These are phyloP conservation scores for Caenorhabditis sp. DNA, from an alignment of 2,888 invertebrate species.

Conservation along the genomic window DNA sequence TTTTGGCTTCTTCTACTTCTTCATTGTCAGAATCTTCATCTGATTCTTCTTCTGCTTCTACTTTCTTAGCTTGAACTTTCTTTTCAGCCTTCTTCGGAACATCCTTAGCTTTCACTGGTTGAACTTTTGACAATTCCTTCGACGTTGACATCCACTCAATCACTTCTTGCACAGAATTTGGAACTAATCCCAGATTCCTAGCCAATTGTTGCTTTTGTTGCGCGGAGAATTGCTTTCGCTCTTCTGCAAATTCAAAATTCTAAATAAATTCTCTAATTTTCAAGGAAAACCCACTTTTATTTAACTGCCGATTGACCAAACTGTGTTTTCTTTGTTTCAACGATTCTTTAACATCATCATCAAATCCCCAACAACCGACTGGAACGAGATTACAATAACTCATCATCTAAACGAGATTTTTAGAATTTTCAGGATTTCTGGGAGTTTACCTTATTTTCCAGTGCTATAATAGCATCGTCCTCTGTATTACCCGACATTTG, in stretches of 20 bases:
- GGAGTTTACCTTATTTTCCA: constrained; percentile 29
- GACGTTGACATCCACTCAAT: constrained; percentile 41
- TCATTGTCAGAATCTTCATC: constrained; percentile 7
- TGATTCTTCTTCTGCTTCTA: constrained; percentile 21
- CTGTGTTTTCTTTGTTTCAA: constrained; percentile 54
- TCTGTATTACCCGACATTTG: constrained; percentile 22
- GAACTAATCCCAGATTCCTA: constrained; percentile 47
- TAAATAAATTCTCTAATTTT: no score
- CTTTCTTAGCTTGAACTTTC: constrained; percentile 5
- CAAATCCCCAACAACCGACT: constrained; percentile 56
- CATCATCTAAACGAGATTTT: constrained; percentile 27
- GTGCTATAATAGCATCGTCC: constrained; percentile 17
- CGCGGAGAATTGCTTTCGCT: constrained; percentile 40
- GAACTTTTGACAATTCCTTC: constrained; percentile 29
- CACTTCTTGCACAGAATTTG: constrained; percentile 50
- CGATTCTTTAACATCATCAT: constrained; percentile 50
- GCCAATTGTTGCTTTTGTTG: constrained; percentile 51
- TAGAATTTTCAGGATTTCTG: not conserved
- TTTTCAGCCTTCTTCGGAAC: not conserved
- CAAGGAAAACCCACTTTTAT: constrained; percentile 39
- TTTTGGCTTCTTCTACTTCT: constrained; percentile 16
- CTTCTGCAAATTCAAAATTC: constrained; percentile 34
- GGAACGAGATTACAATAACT: constrained; percentile 53
- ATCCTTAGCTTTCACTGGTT: constrained; percentile 22
- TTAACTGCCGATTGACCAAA: constrained; percentile 53